phyloP scores from a whole-genome alignment of 2,888 invertebrate species.

The Drosophila setosimentum region DNA sequence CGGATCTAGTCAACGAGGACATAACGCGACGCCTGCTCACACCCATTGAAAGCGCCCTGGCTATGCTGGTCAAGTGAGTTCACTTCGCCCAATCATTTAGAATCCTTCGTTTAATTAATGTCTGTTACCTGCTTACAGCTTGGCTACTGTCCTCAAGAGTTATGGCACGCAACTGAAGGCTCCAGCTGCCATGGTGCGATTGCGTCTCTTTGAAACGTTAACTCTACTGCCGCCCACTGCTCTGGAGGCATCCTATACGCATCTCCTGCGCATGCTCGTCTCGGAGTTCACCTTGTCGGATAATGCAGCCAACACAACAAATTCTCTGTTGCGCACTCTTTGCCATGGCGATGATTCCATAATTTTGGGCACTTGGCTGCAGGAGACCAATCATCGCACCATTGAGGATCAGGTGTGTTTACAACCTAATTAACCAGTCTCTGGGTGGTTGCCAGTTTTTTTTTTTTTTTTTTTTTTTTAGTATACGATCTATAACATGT shows the following conservation, averaged over 20 bases:
- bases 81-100: not conserved
- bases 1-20: constrained; percentile 96
- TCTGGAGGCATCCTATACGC: constrained; percentile 94
- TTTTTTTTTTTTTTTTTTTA: not conserved
- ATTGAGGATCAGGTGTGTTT: constrained; percentile 96
- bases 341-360: constrained; percentile 96
- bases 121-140: constrained; percentile 86
- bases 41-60: constrained; percentile 97
- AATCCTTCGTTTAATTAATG: not conserved
- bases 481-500: constrained; percentile 17
- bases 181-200: constrained; percentile 95
- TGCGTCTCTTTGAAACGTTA: constrained; percentile 96
- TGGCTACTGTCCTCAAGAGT: constrained; percentile 93
- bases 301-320: constrained; percentile 96
- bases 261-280: constrained; percentile 94
- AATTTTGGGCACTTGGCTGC: constrained; percentile 96
- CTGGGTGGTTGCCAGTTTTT: not conserved
- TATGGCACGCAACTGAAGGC: constrained; percentile 97
- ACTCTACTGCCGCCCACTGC: constrained; percentile 91
- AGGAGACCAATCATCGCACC: constrained; percentile 97
- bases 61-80: constrained; percentile 96
- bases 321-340: constrained; percentile 91
- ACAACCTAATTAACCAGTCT: not conserved
- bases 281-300: constrained; percentile 98
- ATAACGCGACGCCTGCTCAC: constrained; percentile 94